Percentiles rank a stretch among this genome's conserved stretches.
phyloP scores from a whole-genome alignment of 1,140 invertebrate species.

The Drosophila truncata region DNA sequence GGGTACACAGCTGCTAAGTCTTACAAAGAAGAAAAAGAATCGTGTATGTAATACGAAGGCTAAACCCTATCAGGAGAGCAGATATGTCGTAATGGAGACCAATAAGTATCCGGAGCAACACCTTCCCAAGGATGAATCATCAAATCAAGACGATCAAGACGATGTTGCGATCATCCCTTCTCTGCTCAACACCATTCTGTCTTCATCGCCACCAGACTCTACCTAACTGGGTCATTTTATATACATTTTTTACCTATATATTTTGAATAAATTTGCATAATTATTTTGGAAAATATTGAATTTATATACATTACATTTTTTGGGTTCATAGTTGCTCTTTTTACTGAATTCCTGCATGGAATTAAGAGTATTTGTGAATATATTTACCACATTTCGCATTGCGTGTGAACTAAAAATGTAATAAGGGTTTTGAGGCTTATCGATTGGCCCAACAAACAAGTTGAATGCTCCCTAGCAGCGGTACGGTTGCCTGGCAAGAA shows the following conservation, averaged over 20 bases:
- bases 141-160: background rate
- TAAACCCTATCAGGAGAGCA: background rate
- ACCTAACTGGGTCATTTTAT: background rate
- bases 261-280: background rate
- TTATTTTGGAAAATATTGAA: background rate
- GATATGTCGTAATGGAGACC: slow-evolving; percentile 1
- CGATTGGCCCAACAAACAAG: slow-evolving; percentile 24
- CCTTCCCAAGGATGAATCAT: no score
- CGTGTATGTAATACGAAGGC: fast-evolving
- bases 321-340: background rate
- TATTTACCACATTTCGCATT: background rate
- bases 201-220: background rate
- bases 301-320: background rate
- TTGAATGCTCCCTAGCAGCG: slow-evolving; percentile 19
- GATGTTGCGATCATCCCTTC: background rate
- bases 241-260: background rate
- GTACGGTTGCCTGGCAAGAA: slow-evolving; percentile 15
- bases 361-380: background rate
- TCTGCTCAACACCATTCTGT: background rate
- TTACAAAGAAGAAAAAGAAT: slow-evolving; percentile 10
- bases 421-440: background rate
- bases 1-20: background rate
- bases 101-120: no score
- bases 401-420: background rate
- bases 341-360: background rate